phyloP scores from a whole-genome alignment of 2,113 vertebrate species.

The Corvus moneduloides region DNA sequence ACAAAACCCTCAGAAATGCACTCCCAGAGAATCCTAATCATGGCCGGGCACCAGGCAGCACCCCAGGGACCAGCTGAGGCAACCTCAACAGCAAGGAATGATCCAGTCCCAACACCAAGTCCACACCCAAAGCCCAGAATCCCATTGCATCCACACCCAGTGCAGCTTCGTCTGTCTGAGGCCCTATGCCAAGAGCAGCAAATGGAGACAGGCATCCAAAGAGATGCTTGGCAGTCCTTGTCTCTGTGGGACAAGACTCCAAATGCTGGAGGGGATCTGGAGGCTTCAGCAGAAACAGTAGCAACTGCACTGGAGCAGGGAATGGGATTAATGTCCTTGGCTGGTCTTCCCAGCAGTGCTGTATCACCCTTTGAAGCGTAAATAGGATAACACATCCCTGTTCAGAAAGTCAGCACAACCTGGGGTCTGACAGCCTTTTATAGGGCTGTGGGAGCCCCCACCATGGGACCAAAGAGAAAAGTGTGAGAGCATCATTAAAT shows the following conservation, averaged over 20 bases:
- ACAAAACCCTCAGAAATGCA: background rate
- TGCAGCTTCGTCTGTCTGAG: fast-evolving
- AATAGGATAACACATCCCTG: background rate
- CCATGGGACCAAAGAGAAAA: background rate
- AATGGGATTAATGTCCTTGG: background rate
- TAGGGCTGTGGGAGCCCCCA: background rate
- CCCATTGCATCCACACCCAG: background rate
- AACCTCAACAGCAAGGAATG: background rate
- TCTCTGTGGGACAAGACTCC: background rate
- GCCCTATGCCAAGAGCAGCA: background rate
- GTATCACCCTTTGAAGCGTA: background rate
- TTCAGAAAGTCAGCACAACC: background rate
- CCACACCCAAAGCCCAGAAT: background rate
- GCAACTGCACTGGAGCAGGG: background rate
- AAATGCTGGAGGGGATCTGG: background rate
- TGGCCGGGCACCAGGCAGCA: background rate
- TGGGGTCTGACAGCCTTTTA: background rate
- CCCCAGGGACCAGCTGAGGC: background rate
- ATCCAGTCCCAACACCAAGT: background rate
- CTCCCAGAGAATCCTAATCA: background rate
- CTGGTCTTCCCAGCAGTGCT: background rate
- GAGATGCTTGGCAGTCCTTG: background rate
- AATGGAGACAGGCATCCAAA: background rate
- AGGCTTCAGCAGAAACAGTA: background rate
- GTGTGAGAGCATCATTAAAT: background rate